A percentile compares a stretch with the other conserved stretches of the same genome.
phyloP scores from a whole-genome alignment of 2,113 vertebrate genomes.

The Sinocyclocheilus anophthalmus region DNA sequence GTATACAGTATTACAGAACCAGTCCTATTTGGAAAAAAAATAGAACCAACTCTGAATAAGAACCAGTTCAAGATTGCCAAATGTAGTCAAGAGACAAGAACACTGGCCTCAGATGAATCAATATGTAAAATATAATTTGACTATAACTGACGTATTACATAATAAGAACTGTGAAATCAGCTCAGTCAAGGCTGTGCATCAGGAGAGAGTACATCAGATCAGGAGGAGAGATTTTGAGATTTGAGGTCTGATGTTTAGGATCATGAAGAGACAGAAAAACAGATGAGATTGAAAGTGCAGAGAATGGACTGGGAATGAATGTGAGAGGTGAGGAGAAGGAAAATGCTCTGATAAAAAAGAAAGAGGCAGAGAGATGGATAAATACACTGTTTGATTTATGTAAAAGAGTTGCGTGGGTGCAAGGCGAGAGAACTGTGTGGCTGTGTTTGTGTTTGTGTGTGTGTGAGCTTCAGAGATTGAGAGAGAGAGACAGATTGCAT shows the following conservation, averaged over 20 bases:
- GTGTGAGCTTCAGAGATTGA: slow-evolving; percentile 36
- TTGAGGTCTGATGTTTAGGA: too few relatives aligned
- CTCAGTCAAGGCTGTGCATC: neutral
- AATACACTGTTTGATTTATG: slow-evolving; percentile 75
- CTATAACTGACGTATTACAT: neutral
- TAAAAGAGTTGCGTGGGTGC: slow-evolving; percentile 75
- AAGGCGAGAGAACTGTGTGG: slow-evolving; percentile 59
- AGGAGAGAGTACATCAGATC: neutral
- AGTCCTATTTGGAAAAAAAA: too few relatives aligned
- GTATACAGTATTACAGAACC: neutral
- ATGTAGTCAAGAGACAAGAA: neutral
- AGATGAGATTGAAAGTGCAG: slow-evolving; percentile 13
- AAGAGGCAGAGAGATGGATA: slow-evolving; percentile 62
- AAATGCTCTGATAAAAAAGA: slow-evolving; percentile 47
- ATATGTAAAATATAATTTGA: neutral
- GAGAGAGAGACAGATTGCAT: slow-evolving; percentile 47
- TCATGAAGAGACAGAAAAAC: neutral
- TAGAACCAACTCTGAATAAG: too few relatives aligned
- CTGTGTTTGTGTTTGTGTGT: slow-evolving; percentile 46
- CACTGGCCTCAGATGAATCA: neutral
- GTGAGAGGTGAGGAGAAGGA: slow-evolving; percentile 33
- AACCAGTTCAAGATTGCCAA: neutral
- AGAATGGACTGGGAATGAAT: slow-evolving; percentile 38
- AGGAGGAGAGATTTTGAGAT: neutral
- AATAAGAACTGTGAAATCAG: neutral